A percentile compares a stretch with the other conserved stretches of the same genome.
Evolutionary conservation across 2,888 invertebrate species (phyloP).

Genomic region (Metopia argyrocephala): DNA sequence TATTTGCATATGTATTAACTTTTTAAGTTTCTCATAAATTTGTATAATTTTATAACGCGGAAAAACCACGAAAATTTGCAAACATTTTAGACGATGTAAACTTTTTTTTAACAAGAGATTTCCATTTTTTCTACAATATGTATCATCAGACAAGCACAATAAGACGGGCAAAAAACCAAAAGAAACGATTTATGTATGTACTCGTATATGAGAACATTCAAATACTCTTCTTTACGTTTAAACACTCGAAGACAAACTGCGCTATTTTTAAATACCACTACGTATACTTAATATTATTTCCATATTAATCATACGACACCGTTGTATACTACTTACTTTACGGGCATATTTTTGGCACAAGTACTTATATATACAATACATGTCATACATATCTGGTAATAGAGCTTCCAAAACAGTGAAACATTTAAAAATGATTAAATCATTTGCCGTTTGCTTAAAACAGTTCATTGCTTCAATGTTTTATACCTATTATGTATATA

Average conservation of each 20-base stretch:
- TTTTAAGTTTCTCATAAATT: background rate
- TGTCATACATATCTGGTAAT: too few species aligned
- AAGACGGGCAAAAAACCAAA: too few species aligned
- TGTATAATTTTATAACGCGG: background rate
- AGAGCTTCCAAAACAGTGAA: background rate
- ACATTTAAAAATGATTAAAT: constrained; percentile 26
- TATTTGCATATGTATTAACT: background rate
- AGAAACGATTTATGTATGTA: too few species aligned
- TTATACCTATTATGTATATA: too few species aligned
- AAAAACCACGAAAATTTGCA: background rate
- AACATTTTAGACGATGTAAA: background rate
- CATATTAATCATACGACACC: constrained; percentile 49
- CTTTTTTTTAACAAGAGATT: background rate
- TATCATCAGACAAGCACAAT: too few species aligned
- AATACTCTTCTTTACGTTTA: too few species aligned
- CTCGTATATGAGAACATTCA: too few species aligned
- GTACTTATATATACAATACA: too few species aligned
- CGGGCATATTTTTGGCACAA: too few species aligned
- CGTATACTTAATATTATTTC: constrained; percentile 34
- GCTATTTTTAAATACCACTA: background rate
- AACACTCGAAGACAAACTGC: background rate
- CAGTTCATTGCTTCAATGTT: constrained; percentile 26
- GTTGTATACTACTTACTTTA: background rate
- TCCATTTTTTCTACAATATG: background rate
- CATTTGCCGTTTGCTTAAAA: constrained; percentile 23